Percentiles rank a stretch among this genome's conserved stretches.
Evolutionary conservation across 2,113 vertebrate species (phyloP).

Genomic region (Daphoenositta chrysoptera): DNA sequence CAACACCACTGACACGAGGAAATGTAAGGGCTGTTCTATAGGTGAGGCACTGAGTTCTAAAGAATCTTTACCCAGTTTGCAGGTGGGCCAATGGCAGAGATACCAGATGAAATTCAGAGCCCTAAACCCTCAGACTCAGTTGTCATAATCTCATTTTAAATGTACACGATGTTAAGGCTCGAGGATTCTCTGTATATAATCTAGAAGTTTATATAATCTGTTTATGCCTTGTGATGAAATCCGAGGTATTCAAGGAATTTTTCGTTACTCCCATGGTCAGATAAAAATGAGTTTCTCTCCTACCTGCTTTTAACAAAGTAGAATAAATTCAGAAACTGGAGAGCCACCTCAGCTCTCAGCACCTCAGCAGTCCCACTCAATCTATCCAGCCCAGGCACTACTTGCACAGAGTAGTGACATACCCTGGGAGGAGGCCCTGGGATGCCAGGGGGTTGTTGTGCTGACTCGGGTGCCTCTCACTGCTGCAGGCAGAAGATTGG

Average conservation of each 20-base stretch:
- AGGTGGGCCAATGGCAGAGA: not conserved
- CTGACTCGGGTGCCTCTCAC: not conserved
- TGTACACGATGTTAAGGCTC: not conserved
- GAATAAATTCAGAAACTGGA: not conserved
- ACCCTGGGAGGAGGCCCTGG: not conserved
- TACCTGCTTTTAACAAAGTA: not conserved
- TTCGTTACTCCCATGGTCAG: not conserved
- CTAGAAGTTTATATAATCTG: not conserved
- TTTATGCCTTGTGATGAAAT: not conserved
- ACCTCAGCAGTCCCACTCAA: not conserved
- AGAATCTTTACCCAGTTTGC: not conserved
- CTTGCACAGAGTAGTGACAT: fast-evolving
- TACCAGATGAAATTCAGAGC: not conserved
- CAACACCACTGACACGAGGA: not conserved
- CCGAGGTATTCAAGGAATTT: not conserved
- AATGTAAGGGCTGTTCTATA: not conserved
- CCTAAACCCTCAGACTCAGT: not conserved
- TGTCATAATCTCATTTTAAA: not conserved
- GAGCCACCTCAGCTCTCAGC: not conserved
- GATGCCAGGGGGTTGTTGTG: not conserved
- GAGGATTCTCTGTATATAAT: not conserved
- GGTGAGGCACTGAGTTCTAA: not conserved
- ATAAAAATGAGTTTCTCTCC: not conserved
- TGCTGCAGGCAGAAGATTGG: conserved; percentile 81
- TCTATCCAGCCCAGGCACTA: not conserved